Conservation (phyloP, 2,113 vertebrate species). For the Conger conger region DNA sequence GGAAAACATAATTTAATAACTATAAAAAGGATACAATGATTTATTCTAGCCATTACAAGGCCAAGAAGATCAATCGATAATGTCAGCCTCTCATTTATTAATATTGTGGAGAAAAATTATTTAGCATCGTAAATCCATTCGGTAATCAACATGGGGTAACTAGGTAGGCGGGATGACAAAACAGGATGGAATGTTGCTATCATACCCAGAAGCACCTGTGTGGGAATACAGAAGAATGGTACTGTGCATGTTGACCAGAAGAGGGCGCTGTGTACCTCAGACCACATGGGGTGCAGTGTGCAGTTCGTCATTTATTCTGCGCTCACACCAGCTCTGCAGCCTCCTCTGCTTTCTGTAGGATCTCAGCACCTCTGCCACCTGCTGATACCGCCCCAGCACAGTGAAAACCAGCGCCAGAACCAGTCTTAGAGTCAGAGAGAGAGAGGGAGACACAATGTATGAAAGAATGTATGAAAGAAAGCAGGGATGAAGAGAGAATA, state of each 20-base stretch:
- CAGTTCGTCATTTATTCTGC: conserved; percentile 53
- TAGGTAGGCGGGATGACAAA: background rate
- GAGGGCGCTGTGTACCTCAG: conserved; percentile 49
- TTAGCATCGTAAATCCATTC: background rate
- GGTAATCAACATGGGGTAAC: background rate
- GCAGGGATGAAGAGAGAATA: background rate
- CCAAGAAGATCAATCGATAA: background rate
- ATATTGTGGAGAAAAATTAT: background rate
- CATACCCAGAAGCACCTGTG: background rate
- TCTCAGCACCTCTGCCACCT: conserved; percentile 53
- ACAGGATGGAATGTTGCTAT: background rate
- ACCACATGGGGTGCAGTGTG: conserved; percentile 66
- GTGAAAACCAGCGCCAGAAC: conserved; percentile 55
- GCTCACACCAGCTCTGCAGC: conserved; percentile 48
- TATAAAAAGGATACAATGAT: background rate
- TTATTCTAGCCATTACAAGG: background rate
- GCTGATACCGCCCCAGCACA: conserved; percentile 53
- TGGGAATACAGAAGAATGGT: background rate
- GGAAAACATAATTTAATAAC: background rate
- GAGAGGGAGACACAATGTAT: no score
- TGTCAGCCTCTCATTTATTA: background rate
- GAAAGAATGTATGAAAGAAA: background rate
- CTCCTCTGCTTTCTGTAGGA: conserved; percentile 50
- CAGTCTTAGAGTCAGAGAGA: background rate
- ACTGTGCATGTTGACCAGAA: background rate